These are phyloP conservation scores for Epistrophe eligans DNA, from an alignment of 2,888 invertebrate species.

Conservation along the genomic window DNA sequence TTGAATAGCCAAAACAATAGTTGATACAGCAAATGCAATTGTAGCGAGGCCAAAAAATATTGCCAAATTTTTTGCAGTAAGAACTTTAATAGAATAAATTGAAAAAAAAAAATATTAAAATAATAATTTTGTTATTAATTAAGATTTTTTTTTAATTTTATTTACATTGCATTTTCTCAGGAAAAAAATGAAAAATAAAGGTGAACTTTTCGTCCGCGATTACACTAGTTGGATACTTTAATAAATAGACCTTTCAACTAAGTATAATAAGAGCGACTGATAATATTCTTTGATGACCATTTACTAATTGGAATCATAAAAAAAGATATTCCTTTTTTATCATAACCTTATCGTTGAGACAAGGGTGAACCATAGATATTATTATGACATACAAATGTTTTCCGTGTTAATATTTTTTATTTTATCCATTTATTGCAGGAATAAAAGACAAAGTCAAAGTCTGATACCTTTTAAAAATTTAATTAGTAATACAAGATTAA, in stretches of 20 bases:
- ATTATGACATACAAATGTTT: conserved; percentile 18
- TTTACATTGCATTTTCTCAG: conserved; percentile 48
- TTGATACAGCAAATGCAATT: conserved; percentile 85
- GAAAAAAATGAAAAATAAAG: background rate
- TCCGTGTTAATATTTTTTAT: conserved; percentile 13
- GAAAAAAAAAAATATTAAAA: background rate
- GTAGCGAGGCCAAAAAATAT: conserved; percentile 80
- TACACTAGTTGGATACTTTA: background rate
- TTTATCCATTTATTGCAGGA: conserved; percentile 41
- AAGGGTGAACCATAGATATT: background rate
- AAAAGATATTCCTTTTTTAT: conserved; percentile 50
- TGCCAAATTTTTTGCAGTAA: conserved; percentile 79
- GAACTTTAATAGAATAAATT: conserved; percentile 75
- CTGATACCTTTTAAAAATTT: background rate
- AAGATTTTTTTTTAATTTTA: background rate
- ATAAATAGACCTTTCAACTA: conserved; percentile 24
- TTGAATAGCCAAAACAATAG: conserved; percentile 85
- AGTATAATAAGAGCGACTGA: conserved; percentile 34
- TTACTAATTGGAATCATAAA: conserved; percentile 78
- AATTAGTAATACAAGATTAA: background rate
- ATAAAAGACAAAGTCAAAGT: conserved; percentile 21
- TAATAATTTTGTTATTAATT: background rate
- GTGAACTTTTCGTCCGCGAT: background rate
- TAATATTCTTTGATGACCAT: background rate
- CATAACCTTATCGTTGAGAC: conserved; percentile 46